phyloP scores from a whole-genome alignment of 1,140 invertebrate genomes.

The Apis florea region DNA sequence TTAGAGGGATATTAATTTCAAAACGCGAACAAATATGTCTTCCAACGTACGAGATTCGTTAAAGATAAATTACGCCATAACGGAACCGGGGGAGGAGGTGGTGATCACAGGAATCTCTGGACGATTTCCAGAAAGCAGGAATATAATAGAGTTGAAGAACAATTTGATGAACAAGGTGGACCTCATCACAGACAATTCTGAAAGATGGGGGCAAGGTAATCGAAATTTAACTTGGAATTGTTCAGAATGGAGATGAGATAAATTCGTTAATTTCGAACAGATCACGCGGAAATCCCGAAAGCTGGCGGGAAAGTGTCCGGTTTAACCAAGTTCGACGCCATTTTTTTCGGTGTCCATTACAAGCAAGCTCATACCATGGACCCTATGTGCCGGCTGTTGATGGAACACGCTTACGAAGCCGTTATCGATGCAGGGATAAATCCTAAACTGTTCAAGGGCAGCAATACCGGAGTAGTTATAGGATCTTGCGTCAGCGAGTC shows the following conservation, averaged over 20 bases:
- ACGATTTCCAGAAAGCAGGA: slow-evolving; percentile 92
- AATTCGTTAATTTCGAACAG: slow-evolving; percentile 61
- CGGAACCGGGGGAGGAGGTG: slow-evolving; percentile 86
- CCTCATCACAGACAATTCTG: slow-evolving; percentile 88
- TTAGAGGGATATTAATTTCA: background rate
- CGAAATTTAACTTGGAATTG: background rate
- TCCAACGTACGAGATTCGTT: background rate
- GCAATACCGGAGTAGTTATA: slow-evolving; percentile 90
- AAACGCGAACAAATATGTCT: background rate
- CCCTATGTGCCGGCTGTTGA: slow-evolving; percentile 90
- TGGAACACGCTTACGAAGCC: slow-evolving; percentile 93
- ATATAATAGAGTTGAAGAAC: slow-evolving; percentile 88
- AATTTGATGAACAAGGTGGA: slow-evolving; percentile 90
- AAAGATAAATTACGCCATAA: background rate
- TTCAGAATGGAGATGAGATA: background rate
- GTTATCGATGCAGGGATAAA: slow-evolving; percentile 91
- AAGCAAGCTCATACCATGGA: slow-evolving; percentile 94
- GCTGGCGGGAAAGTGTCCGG: slow-evolving; percentile 90
- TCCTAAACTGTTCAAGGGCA: slow-evolving; percentile 82
- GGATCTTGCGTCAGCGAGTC: slow-evolving; percentile 90
- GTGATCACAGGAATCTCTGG: slow-evolving; percentile 92
- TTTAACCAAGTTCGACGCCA: slow-evolving; percentile 90
- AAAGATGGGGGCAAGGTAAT: slow-evolving; percentile 87
- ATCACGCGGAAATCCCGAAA: slow-evolving; percentile 86
- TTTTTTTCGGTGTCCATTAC: slow-evolving; percentile 90